Conservation (phyloP, 1,140 invertebrate genomes). For the Dufourea novaeangliae region DNA sequence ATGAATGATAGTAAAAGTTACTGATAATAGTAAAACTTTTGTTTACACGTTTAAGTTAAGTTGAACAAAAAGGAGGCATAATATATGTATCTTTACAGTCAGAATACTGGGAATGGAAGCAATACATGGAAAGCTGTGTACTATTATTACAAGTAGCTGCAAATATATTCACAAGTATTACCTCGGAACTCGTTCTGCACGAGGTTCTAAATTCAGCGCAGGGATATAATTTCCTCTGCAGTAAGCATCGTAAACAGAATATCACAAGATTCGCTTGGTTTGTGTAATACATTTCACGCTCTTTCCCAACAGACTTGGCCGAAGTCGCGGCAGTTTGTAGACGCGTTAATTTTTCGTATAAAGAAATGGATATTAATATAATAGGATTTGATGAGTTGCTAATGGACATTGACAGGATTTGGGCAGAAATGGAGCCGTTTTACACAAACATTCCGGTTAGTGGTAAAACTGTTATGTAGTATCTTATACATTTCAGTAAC, state of each 20-base stretch:
- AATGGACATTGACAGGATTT: conserved; percentile 79
- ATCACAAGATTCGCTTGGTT: not conserved
- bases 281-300: not conserved
- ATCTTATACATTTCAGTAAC: not conserved
- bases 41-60: too few relatives aligned
- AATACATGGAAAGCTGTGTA: conserved; percentile 83
- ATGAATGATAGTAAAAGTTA: too few relatives aligned
- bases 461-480: conserved; percentile 2
- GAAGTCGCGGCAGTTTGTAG: conserved; percentile 80
- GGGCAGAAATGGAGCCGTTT: conserved; percentile 81
- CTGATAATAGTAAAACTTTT: too few relatives aligned
- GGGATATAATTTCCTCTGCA: conserved; percentile 84
- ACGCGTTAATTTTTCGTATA: conserved; percentile 80
- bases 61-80: conserved; percentile 8
- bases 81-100: conserved; percentile 63
- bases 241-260: conserved; percentile 73
- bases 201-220: conserved; percentile 83
- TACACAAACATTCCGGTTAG: conserved; percentile 79
- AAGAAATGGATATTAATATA: conserved; percentile 81
- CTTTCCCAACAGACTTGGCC: conserved; percentile 75
- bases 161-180: conserved; percentile 83
- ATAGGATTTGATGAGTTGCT: conserved; percentile 80
- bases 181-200: conserved; percentile 81
- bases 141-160: conserved; percentile 82
- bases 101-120: conserved; percentile 83